Evolutionary conservation across 2,113 vertebrate species (phyloP), one percentile per base, ranked within the genome.

Genomic region (Ornithorhynchus anatinus): DNA sequence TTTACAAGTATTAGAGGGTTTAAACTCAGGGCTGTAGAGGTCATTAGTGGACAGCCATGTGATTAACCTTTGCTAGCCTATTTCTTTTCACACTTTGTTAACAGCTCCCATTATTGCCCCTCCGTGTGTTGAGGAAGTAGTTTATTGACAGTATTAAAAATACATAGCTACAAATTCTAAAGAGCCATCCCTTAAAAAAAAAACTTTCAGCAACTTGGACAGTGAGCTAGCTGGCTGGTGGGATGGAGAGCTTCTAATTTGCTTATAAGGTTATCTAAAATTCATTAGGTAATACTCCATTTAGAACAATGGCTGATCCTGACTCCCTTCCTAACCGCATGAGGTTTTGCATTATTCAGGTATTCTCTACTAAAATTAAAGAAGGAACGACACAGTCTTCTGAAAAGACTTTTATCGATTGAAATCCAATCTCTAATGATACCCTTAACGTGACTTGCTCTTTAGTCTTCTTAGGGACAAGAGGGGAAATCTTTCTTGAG

Each of bases 131-230:
- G 75, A 90, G 90, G 88, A 93, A 93, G 91, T 81, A 62, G 84
- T 95, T 96, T 95, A 94, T 92, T 93, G 94, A 92, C 89, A 90
- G 90, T 90, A 89, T 94, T 95, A 93, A 92, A 94, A 91, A 93
- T 90, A 88, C 84, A 88, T 88, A 84, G 85, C 89, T 84, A 84
- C 89, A 89, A 86, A 91, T 83, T 90, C 91, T 86, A 88, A 82
- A 90, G 83, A 87, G 50, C 73, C 59, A 59, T 53, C 50, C 75
- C 80, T 88, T 64, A 39, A 60, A 76, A 44, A 61, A 65, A 80
- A 69, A 72, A 56, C 67, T 66, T 78, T 54, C 64, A 45, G 52
- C 76, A 68, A 79, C 83, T 85, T 81, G 63, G 53, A n/a, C n/a
- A n/a, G n/a, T n/a, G n/a, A 68, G 47, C 33, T 64, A 72, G 61